These are phyloP conservation scores for Thomomys bottae DNA, from an alignment of 2,113 vertebrate genomes.

Conservation along the genomic window DNA sequence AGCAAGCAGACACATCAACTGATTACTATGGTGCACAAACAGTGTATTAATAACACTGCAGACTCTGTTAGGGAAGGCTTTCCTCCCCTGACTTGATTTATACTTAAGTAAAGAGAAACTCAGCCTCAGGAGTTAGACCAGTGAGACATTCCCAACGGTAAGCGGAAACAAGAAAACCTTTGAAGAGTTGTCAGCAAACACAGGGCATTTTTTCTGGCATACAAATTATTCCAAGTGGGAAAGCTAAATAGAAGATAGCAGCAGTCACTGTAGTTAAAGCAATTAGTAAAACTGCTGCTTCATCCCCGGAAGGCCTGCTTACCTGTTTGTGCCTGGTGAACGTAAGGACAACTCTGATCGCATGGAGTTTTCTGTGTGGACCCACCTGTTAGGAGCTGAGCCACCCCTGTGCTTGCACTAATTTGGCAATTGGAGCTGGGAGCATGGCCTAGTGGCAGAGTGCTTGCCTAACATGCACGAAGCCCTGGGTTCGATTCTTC, in stretches of 20 bases:
- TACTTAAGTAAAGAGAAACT: conserved; percentile 71
- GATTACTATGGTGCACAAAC: conserved; percentile 76
- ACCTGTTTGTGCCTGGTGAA: not conserved
- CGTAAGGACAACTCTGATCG: not conserved
- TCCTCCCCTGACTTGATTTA: conserved; percentile 67
- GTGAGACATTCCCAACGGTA: not conserved
- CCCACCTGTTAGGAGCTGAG: not conserved
- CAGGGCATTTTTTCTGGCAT: not conserved
- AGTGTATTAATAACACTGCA: conserved; percentile 41
- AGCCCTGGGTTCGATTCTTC: too few species aligned
- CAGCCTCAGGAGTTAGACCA: conserved; percentile 49
- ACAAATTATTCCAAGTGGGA: not conserved
- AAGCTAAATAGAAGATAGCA: not conserved
- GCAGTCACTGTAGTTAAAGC: not conserved
- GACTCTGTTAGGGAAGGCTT: conserved; percentile 51
- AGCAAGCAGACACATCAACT: conserved; percentile 61
- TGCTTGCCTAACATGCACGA: too few species aligned
- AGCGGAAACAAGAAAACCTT: not conserved
- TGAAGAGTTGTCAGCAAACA: not conserved
- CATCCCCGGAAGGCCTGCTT: not conserved
- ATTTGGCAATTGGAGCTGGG: too few species aligned
- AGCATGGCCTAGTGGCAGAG: too few species aligned
- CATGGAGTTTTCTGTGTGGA: not conserved
- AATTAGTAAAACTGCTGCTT: not conserved
- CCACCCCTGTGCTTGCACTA: fast-evolving